Base-by-base conservation (phyloP, 2,888 invertebrate species). In the Diarsia rubi region DNA sequence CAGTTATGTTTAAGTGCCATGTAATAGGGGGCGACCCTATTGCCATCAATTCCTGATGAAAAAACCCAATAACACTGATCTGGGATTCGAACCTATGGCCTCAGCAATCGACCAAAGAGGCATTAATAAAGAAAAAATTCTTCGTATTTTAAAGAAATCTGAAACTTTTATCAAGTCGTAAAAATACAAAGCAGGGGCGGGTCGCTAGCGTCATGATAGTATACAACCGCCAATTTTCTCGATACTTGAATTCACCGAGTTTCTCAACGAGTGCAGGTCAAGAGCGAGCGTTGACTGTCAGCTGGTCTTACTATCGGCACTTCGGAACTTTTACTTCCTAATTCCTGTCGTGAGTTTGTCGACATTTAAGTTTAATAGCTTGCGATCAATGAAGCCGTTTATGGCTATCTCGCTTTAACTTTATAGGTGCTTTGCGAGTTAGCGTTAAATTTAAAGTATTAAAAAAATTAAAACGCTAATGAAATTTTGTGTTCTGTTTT, bases 271-370 rank as follows among this genome's bases (percentile, higher is more conserved):
- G 19, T 44, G 16, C 54, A 37, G 86, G 77, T 85, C 87, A 86
- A 82, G 87, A 75, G 47, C 87, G 82, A 71, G 0, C 77, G 59
- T 65, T 82, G 78, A 73, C 80, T 63, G 66, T 45, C 49, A 69
- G 44, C 16, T 9, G 14, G 16, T 66, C 5, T 0, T 59, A 60
- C 42, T 44, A 52, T 54, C 59, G 49, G 24, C 54, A 67, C 82
- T 64, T 14, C 59, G 52, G n/a, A 62, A 80, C 70, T 82, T 83
- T 79, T 77, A 83, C 81, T 87, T 86, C 87, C 85, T 75, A 82
- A 81, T 78, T 85, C 65, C 57, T 77, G 52, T 24, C 9, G 71
- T 60, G 62, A 67, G 57, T 75, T 57, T 72, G 14, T 42, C 60
- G 75, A 73, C 60, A 75, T 79, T 86, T 74, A 52, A 59, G 21